Conservation (phyloP, 2,888 invertebrate species). For the Anarsia innoxiella region DNA sequence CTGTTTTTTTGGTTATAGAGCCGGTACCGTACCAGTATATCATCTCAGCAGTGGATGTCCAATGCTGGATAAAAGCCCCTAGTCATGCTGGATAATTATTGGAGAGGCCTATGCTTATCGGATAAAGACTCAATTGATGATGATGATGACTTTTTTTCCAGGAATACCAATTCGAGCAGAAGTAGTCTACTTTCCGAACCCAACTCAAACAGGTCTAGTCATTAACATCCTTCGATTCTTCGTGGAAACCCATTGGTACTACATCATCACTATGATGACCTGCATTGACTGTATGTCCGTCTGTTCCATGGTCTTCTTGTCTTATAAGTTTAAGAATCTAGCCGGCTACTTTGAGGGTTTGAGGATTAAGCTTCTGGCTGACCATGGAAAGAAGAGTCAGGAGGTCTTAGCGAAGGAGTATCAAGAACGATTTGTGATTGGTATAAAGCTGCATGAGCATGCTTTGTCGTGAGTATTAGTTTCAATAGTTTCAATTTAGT, state of each 20-base stretch:
- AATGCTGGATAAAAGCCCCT: not conserved
- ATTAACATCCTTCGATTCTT: slow-evolving; percentile 34
- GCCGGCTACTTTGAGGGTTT: slow-evolving; percentile 34
- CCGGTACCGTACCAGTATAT: too few relatives aligned
- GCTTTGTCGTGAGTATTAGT: slow-evolving; percentile 24
- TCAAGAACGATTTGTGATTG: slow-evolving; percentile 33
- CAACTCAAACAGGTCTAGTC: slow-evolving; percentile 26
- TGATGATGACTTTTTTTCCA: too few relatives aligned
- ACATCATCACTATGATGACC: slow-evolving; percentile 35
- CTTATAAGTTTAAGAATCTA: slow-evolving; percentile 38
- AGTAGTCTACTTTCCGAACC: slow-evolving; percentile 35
- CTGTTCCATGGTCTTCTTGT: slow-evolving; percentile 32
- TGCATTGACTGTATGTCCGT: slow-evolving; percentile 35
- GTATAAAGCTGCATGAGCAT: slow-evolving; percentile 42
- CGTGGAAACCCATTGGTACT: slow-evolving; percentile 43
- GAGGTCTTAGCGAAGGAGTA: slow-evolving; percentile 26
- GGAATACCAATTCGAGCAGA: slow-evolving; percentile 40
- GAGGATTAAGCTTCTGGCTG: slow-evolving; percentile 23
- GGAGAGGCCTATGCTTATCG: too few relatives aligned
- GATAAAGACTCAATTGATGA: too few relatives aligned
- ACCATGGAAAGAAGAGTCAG: slow-evolving; percentile 17
- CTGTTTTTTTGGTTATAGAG: too few relatives aligned
- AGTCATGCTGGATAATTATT: too few relatives aligned
- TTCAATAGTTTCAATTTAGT: too few relatives aligned
- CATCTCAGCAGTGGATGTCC: not conserved